Evolutionary conservation across 1,140 invertebrate species (phyloP), one percentile per base, ranked within the genome.

Genomic region (Arctopsyche grandis): DNA sequence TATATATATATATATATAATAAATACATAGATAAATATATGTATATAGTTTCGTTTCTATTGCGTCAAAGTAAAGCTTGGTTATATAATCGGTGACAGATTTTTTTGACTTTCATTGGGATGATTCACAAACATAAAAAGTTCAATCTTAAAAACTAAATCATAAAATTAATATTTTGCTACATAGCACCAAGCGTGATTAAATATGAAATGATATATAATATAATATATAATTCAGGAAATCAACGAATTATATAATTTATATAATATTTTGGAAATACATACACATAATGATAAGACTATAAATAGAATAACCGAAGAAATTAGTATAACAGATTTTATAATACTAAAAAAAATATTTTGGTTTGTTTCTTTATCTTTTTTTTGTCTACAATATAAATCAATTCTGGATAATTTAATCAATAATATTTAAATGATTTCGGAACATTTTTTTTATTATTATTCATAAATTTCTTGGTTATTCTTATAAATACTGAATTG

Each of bases 151-250:
- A 74, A 24, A 56, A 74, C 44, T 74, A 74, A 56, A 74, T 46
- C 44, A 56, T 56, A 74, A 48, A 74, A 74, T 48, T 74, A 52
- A 74, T 48, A 74, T 74, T 74, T 74, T 56, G 71, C 71, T 74
- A 48, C 24, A 74, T 74, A 74, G 71, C 71, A 74, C 71, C 71
- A 74, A 74, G 71, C 71, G 44, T 74, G 71, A 74, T 74, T 74
- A 74, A 74, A 56, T 74, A 74, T 46, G 69, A 48, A 71, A 48
- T 71, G 63, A 66, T 66, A 66, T 66, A 21, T n/a, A n/a, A n/a
- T n/a, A n/a, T n/a, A n/a, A n/a, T n/a, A 66, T 3, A 66, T 12
- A 66, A 66, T 24, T 22, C 63, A 66, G 24, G 21, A 66, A 66
- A 52, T 52, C 3, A 52, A 52, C 16, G 16, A 14, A 52, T 14